Evolutionary conservation across 2,888 invertebrate species (phyloP).

Genomic region (Phaonia tiefii): DNA sequence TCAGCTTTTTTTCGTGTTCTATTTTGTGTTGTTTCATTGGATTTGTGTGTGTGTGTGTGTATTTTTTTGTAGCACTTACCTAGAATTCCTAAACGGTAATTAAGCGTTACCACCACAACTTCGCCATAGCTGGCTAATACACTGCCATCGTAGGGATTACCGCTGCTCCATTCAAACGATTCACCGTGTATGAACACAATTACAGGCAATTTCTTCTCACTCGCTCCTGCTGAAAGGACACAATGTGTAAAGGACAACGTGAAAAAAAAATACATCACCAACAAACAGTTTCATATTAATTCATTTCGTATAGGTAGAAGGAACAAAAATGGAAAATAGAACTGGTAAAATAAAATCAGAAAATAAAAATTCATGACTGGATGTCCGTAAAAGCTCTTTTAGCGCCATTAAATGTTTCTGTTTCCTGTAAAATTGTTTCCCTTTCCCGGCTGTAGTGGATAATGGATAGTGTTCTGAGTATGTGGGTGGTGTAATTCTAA

Average conservation of each 20-base stretch:
- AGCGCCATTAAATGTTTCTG: constrained; percentile 71
- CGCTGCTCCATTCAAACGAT: constrained; percentile 96
- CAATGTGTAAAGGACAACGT: too few species aligned
- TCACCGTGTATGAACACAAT: constrained; percentile 81
- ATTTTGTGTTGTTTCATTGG: constrained; percentile 12
- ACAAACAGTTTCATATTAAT: constrained; percentile 4
- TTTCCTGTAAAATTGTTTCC: constrained; percentile 29
- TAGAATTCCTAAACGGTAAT: constrained; percentile 96
- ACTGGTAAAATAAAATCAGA: constrained; percentile 52
- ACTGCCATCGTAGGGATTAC: constrained; percentile 97
- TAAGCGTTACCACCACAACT: constrained; percentile 96
- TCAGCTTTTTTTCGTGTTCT: constrained; percentile 1
- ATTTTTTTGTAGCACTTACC: constrained; percentile 73
- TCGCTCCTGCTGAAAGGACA: constrained; percentile 76
- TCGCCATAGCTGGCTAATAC: constrained; percentile 95
- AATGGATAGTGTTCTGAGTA: neutral
- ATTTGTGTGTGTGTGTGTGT: neutral
- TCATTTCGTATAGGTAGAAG: constrained; percentile 9
- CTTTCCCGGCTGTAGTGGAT: neutral
- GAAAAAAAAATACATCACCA: constrained; percentile 15
- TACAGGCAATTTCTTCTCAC: constrained; percentile 80
- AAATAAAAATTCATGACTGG: constrained; percentile 69
- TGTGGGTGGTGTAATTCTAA: too few species aligned
- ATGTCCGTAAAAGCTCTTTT: constrained; percentile 62
- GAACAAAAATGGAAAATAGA: constrained; percentile 10